Conservation (phyloP, 1,140 invertebrate species). For the Sinella curviseta region DNA sequence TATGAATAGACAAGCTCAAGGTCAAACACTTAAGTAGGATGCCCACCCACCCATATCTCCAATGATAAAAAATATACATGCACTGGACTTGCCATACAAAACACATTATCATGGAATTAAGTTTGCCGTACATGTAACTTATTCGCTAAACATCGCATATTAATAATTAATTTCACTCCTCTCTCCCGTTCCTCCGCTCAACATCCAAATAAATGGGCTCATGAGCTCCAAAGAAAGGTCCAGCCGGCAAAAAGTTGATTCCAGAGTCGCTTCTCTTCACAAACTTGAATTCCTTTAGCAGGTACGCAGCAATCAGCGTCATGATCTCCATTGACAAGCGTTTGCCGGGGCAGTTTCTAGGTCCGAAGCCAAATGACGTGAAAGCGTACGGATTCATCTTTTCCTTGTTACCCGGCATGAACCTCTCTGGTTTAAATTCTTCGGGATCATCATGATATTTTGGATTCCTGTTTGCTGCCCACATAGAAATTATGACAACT, state of each 20-base stretch:
- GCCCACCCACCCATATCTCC: no score
- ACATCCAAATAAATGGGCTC: neutral
- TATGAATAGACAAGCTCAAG: no score
- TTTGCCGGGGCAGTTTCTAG: slow-evolving; percentile 50
- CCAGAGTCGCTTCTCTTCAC: neutral
- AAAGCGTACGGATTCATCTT: slow-evolving; percentile 60
- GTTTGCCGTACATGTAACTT: no score
- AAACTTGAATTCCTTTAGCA: slow-evolving; percentile 2
- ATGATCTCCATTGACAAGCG: neutral
- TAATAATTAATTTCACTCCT: no score
- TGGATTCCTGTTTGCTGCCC: slow-evolving; percentile 66
- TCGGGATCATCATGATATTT: slow-evolving; percentile 58
- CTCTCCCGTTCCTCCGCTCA: no score
- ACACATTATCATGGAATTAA: no score
- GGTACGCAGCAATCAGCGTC: neutral
- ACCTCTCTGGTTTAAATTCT: slow-evolving; percentile 64
- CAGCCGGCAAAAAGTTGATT: neutral
- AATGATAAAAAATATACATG: no score
- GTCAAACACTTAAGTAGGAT: no score
- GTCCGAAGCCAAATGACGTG: slow-evolving; percentile 65
- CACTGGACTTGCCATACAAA: no score
- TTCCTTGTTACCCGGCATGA: slow-evolving; percentile 36
- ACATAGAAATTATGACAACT: slow-evolving; percentile 60
- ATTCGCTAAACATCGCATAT: no score
- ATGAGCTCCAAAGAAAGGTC: neutral